phyloP scores from a whole-genome alignment of 2,888 invertebrate species.

The Acleris literana region DNA sequence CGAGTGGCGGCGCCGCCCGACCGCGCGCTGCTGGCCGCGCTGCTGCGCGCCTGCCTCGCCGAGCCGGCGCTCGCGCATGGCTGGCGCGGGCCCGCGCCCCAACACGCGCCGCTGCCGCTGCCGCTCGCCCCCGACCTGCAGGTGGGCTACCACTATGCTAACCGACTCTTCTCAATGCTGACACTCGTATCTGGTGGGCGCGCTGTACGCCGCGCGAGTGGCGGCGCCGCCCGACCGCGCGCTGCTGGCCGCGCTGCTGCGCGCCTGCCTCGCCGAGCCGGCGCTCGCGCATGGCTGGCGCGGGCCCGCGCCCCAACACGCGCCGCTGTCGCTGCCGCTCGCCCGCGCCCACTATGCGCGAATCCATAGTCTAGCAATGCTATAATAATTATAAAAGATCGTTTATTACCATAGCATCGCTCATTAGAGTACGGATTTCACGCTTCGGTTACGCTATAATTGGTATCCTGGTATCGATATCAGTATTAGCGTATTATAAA shows the following conservation, averaged over 20 bases:
- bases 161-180: too few relatives aligned
- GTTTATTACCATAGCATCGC: too few relatives aligned
- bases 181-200: slow-evolving; percentile 41
- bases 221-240: slow-evolving; percentile 53
- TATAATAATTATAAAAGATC: too few relatives aligned
- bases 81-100: slow-evolving; percentile 47
- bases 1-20: slow-evolving; percentile 58
- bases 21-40: slow-evolving; percentile 52
- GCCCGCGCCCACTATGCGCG: too few relatives aligned
- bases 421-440: too few relatives aligned
- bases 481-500: too few relatives aligned
- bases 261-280: slow-evolving; percentile 45
- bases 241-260: slow-evolving; percentile 51
- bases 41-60: slow-evolving; percentile 45
- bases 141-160: neutral
- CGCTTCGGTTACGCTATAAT: too few relatives aligned
- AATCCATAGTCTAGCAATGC: too few relatives aligned
- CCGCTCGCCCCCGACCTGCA: slow-evolving; percentile 21
- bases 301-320: slow-evolving; percentile 52
- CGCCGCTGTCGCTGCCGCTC: slow-evolving; percentile 54
- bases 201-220: slow-evolving; percentile 68
- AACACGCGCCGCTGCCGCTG: slow-evolving; percentile 61
- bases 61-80: slow-evolving; percentile 46
- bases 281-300: slow-evolving; percentile 46
- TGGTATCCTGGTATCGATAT: too few relatives aligned